Evolutionary conservation across 2,888 invertebrate species (phyloP), one percentile per base, ranked within the genome.

Genomic region (Ferrisia virgata): DNA sequence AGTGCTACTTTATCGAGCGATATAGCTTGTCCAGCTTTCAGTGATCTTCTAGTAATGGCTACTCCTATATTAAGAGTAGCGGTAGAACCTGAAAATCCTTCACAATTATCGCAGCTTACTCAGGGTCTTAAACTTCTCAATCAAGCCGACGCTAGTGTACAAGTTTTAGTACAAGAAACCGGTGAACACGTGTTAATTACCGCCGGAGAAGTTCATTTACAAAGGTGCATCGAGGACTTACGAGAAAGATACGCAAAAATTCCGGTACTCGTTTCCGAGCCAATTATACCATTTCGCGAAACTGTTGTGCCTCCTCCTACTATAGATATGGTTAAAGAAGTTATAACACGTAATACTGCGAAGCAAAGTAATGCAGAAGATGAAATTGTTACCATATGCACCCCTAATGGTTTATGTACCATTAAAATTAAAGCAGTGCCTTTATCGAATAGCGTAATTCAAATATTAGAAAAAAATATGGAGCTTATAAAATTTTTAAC

Each of bases 221-320:
- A 98, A 88, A 93, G 97, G 88, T 99, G 99, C 89, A 90, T 99
- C 5, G 95, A 96, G 88, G 99, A 99, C 90, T 91, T 99, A 82
- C 93, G 92, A 86, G 91, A 91, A 86, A 89, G 90, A 89, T 97
- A 96, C 89, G 96, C 95, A 0, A 94, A 94, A 88, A 92, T 96
- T 85, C 94, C 95, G 80, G 90, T 98, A n/a, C 93, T 93, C 86
- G 96, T 96, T 0, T 99, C 99, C 0, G 93, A 95, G 87, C 99
- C 99, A 0, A 98, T 99, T 87, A 98, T 99, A 0, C 95, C 98
- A 6, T 96, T 99, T 88, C 91, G 96, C 86, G 99, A 99, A 89
- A 99, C 99, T 0, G 92, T 99, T 82, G 92, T 97, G 0, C 92
- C 92, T 18, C 93, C 93, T 22, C 95, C 94, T 0, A 94, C 92